Base-by-base conservation (phyloP, 2,888 invertebrate species). In the Caradrina clavipalpis region DNA sequence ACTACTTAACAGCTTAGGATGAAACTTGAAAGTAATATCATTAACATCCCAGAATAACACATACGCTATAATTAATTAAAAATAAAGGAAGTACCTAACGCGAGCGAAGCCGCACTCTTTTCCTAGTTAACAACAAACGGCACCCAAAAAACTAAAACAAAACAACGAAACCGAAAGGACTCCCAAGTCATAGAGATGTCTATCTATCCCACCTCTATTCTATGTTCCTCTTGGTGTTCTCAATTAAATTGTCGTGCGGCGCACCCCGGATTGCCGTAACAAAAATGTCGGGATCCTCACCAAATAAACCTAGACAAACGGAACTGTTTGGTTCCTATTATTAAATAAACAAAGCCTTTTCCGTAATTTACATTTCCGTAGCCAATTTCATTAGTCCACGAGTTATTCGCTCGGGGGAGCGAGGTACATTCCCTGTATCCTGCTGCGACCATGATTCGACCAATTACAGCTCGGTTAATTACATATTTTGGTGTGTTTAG, bases 261-360 rank as follows among this genome's bases (percentile, higher is more conserved):
- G 49, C 69, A 68, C 19, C n/a, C 53, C 61, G 53, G 64, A 76
- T 74, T 83, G 73, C 76, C 76, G 59, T 49, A 82, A 81, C 84
- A 86, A 86, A 87, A 89, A 88, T 86, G n/a, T 80, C 72, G 76
- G 71, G 75, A 76, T 85, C 88, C 88, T 88, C 80, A 73, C 76
- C 89, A 90, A 90, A 90, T 83, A 89, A 80, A 80, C 88, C 86
- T 88, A 88, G 86, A 84, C 84, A 89, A 90, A 88, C 86, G 78
- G 73, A 85, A 83, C 85, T 83, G 84, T 86, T 85, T 86, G 85
- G 84, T 85, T 81, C 85, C 83, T 87, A 88, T 87, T 88, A 89
- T 89, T 89, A 86, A 89, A 87, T 88, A 90, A 89, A 89, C 86
- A 87, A 80, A 81, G 83, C 87, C 89, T 86, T 84, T 82, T 85